Conservation (phyloP, 2,113 vertebrate species). For the Mohoua ochrocephala region DNA sequence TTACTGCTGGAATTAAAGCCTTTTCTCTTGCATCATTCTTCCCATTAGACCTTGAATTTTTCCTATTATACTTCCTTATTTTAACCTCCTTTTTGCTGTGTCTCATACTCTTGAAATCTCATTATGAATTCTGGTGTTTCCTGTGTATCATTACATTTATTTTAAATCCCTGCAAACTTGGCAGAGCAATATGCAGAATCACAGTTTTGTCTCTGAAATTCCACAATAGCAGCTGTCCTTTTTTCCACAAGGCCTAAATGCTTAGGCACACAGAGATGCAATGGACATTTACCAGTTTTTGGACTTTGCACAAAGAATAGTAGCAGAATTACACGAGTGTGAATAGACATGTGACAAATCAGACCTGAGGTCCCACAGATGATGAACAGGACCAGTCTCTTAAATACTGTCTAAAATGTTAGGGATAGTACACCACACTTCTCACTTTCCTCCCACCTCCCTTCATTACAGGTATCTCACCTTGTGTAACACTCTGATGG, state of each 20-base stretch:
- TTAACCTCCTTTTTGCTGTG: background rate
- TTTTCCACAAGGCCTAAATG: background rate
- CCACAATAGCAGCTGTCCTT: background rate
- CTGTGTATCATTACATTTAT: background rate
- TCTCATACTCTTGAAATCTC: background rate
- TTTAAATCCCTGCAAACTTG: background rate
- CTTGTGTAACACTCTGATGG: background rate
- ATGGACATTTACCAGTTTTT: background rate
- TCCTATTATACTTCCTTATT: background rate
- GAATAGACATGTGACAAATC: background rate
- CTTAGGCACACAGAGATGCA: background rate
- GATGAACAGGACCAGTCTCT: background rate
- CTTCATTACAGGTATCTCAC: background rate
- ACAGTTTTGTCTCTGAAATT: background rate
- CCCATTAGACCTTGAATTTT: background rate
- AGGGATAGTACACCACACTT: background rate
- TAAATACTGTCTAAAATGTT: background rate
- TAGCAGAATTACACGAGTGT: background rate
- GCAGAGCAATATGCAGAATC: background rate
- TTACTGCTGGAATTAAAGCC: background rate
- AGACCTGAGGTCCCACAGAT: background rate
- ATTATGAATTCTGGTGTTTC: background rate
- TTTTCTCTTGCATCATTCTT: background rate
- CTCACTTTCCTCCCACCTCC: background rate
- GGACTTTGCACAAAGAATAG: background rate